Evolutionary conservation across 2,888 invertebrate species (phyloP).

Genomic region (Carabus problematicus): DNA sequence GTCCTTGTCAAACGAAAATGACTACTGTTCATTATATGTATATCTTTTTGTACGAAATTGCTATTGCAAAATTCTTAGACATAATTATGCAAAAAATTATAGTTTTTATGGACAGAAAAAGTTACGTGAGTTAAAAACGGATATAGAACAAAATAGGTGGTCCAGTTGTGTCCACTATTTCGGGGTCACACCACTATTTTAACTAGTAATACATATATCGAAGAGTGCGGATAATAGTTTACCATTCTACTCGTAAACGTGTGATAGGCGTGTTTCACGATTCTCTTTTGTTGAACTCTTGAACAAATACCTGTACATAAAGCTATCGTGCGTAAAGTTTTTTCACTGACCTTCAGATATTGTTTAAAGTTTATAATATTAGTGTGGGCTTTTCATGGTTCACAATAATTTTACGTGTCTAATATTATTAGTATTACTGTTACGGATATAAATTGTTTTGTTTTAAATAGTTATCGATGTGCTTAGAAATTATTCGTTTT

Average conservation of each 20-base stretch:
- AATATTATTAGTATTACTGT: neutral
- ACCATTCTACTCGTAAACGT: slow-evolving; percentile 4
- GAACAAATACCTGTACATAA: neutral
- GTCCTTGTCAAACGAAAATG: no score
- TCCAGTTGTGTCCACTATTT: no score
- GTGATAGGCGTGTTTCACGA: slow-evolving; percentile 14
- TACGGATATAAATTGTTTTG: neutral
- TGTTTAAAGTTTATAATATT: neutral
- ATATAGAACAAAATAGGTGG: no score
- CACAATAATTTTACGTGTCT: neutral
- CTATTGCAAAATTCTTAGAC: no score
- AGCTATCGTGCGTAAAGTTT: neutral
- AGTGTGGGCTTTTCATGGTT: neutral
- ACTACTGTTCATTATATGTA: no score
- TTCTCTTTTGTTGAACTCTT: slow-evolving; percentile 11
- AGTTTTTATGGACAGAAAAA: no score
- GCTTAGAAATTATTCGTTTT: no score
- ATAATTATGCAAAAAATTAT: no score
- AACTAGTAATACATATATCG: no score
- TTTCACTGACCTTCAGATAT: neutral
- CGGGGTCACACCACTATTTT: no score
- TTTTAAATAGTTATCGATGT: neutral
- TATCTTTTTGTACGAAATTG: no score
- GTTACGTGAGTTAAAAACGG: no score
- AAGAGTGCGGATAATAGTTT: neutral